These are phyloP conservation scores for Pagrus major DNA, from an alignment of 2,113 vertebrate genomes.

Conservation along the genomic window DNA sequence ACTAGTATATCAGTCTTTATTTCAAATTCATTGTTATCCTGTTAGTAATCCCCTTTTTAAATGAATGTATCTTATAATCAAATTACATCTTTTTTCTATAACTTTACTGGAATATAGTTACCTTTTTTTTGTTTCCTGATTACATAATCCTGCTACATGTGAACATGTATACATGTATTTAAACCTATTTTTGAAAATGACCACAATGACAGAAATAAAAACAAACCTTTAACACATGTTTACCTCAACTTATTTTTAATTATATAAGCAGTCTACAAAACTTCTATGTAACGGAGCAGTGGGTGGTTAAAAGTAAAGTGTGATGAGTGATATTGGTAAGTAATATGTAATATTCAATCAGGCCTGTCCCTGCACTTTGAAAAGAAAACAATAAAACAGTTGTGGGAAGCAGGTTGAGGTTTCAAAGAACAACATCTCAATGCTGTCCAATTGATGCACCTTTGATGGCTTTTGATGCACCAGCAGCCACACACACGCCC, in stretches of 20 bases:
- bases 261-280: not conserved
- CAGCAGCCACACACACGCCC: not conserved
- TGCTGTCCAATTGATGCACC: slow-evolving; percentile 2
- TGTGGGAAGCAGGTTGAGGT: slow-evolving; percentile 42
- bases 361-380: slow-evolving; percentile 2
- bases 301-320: not conserved
- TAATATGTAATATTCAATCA: not conserved
- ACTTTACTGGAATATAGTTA: too few species aligned
- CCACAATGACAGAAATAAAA: not conserved
- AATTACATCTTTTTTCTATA: too few species aligned
- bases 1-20: too few species aligned
- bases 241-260: not conserved
- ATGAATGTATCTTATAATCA: too few species aligned
- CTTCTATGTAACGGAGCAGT: not conserved
- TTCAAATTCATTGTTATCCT: too few species aligned
- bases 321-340: not conserved
- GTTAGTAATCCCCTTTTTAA: too few species aligned
- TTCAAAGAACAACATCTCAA: slow-evolving; percentile 2
- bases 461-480: slow-evolving; percentile 13
- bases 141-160: too few species aligned
- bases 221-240: not conserved
- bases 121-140: too few species aligned
- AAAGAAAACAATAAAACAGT: not conserved
- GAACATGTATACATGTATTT: too few species aligned
- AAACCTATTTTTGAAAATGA: not conserved